Conservation (phyloP, 2,797 vertebrate genomes). For the Gallinago nigripennis region DNA sequence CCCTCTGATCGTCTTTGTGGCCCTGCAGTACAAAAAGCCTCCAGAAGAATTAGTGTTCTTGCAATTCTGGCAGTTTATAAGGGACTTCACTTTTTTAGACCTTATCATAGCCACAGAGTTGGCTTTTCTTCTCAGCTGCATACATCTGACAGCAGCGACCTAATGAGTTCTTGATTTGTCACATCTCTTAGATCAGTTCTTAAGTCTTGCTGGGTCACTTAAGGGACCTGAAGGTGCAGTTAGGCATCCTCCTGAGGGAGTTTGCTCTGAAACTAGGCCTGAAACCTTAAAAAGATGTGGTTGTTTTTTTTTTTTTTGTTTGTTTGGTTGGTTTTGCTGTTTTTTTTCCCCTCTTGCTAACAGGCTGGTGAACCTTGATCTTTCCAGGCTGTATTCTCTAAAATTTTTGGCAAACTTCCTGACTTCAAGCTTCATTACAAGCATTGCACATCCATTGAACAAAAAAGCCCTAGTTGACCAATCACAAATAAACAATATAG, state of each 20-base stretch:
- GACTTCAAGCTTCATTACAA: neutral
- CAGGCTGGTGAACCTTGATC: neutral
- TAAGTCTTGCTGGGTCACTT: neutral
- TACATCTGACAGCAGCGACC: neutral
- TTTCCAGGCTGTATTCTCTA: neutral
- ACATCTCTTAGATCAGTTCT: neutral
- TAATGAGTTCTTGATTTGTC: neutral
- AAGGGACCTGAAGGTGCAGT: neutral
- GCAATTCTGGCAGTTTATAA: neutral
- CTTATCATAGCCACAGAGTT: neutral
- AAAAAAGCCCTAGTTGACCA: neutral
- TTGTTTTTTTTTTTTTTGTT: too few species aligned
- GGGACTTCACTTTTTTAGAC: neutral
- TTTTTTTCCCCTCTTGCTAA: accelerated
- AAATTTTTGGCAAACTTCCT: neutral
- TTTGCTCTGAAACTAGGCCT: neutral
- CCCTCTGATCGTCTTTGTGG: too few species aligned
- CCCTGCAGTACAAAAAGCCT: neutral
- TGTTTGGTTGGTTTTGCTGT: too few species aligned
- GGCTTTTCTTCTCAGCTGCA: neutral
- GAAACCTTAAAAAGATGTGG: neutral
- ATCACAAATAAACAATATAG: neutral
- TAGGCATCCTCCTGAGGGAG: neutral
- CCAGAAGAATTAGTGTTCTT: neutral
- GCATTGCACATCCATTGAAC: neutral